Percentiles rank a stretch among this genome's conserved stretches.
These are phyloP conservation scores for Herpetotheres cachinnans DNA, from an alignment of 2,113 vertebrate species.

Conservation along the genomic window DNA sequence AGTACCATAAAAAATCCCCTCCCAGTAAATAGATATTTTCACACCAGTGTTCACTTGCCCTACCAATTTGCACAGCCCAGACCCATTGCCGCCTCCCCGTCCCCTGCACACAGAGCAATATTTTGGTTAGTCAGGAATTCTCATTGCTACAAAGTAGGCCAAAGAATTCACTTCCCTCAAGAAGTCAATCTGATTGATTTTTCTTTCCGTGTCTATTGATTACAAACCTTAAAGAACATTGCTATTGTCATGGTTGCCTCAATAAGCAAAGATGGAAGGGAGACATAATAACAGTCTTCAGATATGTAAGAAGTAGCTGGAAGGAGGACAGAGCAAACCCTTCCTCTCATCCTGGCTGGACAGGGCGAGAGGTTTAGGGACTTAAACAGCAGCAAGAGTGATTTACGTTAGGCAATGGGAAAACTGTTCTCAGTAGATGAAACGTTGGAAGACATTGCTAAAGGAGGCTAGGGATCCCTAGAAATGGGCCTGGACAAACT, in stretches of 20 bases:
- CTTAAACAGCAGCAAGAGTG: not conserved
- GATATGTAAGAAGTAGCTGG: not conserved
- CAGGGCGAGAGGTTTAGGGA: not conserved
- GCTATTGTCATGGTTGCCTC: constrained; percentile 3
- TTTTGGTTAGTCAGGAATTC: not conserved
- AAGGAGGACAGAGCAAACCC: not conserved
- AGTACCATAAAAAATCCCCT: not conserved
- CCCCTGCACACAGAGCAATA: not conserved
- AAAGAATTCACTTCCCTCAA: not conserved
- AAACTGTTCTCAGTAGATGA: not conserved
- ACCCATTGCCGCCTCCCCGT: not conserved
- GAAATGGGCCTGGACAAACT: not conserved
- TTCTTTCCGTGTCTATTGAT: not conserved
- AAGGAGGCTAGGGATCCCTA: not conserved
- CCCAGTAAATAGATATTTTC: not conserved
- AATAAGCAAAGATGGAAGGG: not conserved
- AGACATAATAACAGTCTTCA: not conserved
- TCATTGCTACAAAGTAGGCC: not conserved
- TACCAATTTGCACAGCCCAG: not conserved
- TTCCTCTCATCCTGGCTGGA: not conserved
- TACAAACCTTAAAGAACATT: constrained; percentile 18
- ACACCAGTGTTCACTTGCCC: not conserved
- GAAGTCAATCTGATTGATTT: constrained; percentile 44
- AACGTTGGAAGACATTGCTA: not conserved
- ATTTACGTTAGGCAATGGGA: not conserved